Conservation (phyloP, 35 echinoderm and acorn worm species). For the Nesometra sesokonis region DNA sequence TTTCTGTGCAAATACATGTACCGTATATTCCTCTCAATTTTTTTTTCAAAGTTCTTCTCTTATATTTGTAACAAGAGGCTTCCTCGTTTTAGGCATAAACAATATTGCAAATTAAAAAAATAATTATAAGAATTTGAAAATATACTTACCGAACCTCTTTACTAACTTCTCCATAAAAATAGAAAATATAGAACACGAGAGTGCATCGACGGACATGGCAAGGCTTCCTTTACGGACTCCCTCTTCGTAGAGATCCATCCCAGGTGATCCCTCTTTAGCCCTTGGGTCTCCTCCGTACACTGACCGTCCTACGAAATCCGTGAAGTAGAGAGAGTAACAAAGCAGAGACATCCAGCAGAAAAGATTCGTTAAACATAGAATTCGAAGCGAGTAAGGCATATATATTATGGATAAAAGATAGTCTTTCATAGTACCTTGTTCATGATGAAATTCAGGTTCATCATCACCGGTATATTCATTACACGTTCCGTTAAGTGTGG, state of each 20-base stretch:
- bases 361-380: slow-evolving; percentile 88
- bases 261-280: slow-evolving; percentile 41
- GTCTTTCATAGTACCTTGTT: slow-evolving; percentile 39
- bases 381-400: slow-evolving; percentile 73
- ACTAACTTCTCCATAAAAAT: slow-evolving; percentile 61
- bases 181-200: slow-evolving; percentile 79
- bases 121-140: no score
- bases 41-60: no score
- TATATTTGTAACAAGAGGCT: no score
- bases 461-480: not conserved
- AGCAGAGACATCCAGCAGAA: slow-evolving; percentile 97
- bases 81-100: no score
- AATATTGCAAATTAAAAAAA: no score
- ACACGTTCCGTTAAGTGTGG: not conserved
- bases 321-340: slow-evolving; percentile 96
- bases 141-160: slow-evolving; percentile 73
- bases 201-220: slow-evolving; percentile 88
- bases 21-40: no score
- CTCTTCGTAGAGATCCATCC: slow-evolving; percentile 46
- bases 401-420: slow-evolving; percentile 79
- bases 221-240: slow-evolving; percentile 81
- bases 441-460: not conserved
- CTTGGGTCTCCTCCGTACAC: slow-evolving; percentile 76
- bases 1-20: no score
- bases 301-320: slow-evolving; percentile 85